Evolutionary conservation across 2,113 vertebrate genomes (phyloP), one percentile per base, ranked within the genome.

Genomic region (Fulica atra): DNA sequence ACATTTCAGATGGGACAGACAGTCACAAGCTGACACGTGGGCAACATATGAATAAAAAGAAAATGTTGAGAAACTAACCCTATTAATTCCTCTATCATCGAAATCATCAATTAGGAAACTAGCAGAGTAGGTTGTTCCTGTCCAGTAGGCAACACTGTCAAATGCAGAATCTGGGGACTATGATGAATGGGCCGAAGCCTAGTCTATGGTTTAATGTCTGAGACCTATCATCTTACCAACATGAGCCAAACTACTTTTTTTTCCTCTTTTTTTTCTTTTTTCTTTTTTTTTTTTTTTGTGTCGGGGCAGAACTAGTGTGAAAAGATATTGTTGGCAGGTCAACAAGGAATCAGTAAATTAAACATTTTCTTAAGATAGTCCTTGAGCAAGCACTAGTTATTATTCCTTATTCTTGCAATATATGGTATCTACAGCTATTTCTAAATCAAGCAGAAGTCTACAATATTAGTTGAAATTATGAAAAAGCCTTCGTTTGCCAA

Each of bases 221-320:
- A 91, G 18, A 14, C 5, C 40, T 76, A 9, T 21, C 3, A 10
- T 77, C n/a, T 66, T 84, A 56, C 64, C 38, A 29, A 38, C 6
- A 38, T 20, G 6, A 66, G 1, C 3, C 5, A 91, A 69, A 31
- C 3, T 21, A 29, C 1, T 0, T 21, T 20, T 35, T 23, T 44
- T 15, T 44, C 15, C 36, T 28, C 64, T 40, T 48, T 24, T 68
- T 44, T 42, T 29, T 70, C 31, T 48, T 24, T 57, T 48, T 17
- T 33, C 33, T 29, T 64, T 31, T 48, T 25, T 63, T 48, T n/a
- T 29, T 59, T 40, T 42, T 28, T 57, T 48, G 17, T 33, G 1
- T 28, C 38, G 51, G 4, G 9, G 13, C 18, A 56, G n/a, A 88
- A 28, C 16, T 86, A 36, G 11, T 57, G 28, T 48, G 28, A 80